phyloP scores from a whole-genome alignment of 2,113 vertebrate genomes.

The Puntigrus tetrazona region DNA sequence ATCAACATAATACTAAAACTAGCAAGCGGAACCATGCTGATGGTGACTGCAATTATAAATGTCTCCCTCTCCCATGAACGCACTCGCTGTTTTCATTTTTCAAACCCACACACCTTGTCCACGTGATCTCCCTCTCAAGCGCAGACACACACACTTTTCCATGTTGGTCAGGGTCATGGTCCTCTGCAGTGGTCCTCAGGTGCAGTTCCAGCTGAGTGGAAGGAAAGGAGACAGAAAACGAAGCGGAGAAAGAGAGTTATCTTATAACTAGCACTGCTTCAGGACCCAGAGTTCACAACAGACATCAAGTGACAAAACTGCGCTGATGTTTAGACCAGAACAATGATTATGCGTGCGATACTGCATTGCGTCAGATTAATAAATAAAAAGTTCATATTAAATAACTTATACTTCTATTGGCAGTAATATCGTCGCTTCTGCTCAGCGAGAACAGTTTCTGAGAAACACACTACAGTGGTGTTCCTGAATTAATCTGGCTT shows the following conservation, averaged over 20 bases:
- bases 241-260: conserved; percentile 3
- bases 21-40: conserved; percentile 41
- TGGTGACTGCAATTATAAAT: conserved; percentile 36
- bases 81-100: no score
- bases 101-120: no score
- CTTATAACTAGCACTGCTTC: neutral
- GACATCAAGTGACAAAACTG: neutral
- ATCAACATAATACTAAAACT: conserved; percentile 53
- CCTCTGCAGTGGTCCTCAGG: conserved; percentile 74
- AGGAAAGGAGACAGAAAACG: conserved; percentile 28
- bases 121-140: conserved; percentile 5
- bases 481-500: neutral
- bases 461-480: neutral
- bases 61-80: no score
- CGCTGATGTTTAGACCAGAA: neutral
- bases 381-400: neutral
- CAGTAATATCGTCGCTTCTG: neutral
- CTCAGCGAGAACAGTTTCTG: neutral
- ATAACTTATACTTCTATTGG: neutral
- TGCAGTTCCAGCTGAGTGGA: conserved; percentile 71
- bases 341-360: neutral
- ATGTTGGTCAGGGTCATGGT: conserved; percentile 63
- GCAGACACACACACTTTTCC: neutral
- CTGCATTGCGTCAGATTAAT: neutral
- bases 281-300: neutral